Conservation (phyloP, 2,888 invertebrate genomes). For the Cryptus viduatorius region DNA sequence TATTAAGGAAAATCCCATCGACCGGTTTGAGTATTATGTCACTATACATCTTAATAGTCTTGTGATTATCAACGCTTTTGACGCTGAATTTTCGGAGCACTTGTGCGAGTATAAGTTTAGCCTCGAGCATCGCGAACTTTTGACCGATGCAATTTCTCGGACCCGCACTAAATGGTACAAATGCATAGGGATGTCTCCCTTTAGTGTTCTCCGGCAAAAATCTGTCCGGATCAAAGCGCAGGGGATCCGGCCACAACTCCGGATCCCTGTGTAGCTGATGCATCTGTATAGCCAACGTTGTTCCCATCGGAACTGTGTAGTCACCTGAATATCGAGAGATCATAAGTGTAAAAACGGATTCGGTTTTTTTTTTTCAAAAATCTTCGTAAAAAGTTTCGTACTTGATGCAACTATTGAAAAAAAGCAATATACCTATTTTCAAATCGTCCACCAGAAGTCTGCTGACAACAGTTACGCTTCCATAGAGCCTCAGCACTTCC, state of each 20-base stretch:
- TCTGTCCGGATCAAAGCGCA: constrained; percentile 84
- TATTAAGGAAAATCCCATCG: constrained; percentile 63
- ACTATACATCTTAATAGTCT: constrained; percentile 68
- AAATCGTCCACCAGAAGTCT: constrained; percentile 85
- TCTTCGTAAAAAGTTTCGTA: background rate
- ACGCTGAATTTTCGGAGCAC: constrained; percentile 77
- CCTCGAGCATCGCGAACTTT: constrained; percentile 75
- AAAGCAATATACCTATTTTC: constrained; percentile 80
- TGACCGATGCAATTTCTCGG: constrained; percentile 81
- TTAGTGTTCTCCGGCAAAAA: constrained; percentile 83
- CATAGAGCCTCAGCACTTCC: constrained; percentile 87
- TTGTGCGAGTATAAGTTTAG: constrained; percentile 74
- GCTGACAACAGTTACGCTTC: constrained; percentile 86
- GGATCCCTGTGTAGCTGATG: constrained; percentile 86
- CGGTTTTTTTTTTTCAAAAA: constrained; percentile 52
- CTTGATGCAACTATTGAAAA: background rate
- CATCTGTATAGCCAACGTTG: constrained; percentile 81
- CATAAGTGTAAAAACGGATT: background rate
- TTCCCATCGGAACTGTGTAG: constrained; percentile 84
- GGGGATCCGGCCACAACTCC: constrained; percentile 85
- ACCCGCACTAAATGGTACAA: constrained; percentile 82
- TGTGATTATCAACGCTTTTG: constrained; percentile 71
- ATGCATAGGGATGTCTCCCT: constrained; percentile 78
- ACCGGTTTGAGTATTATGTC: constrained; percentile 74
- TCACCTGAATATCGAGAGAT: constrained; percentile 74